Evolutionary conservation across 2,113 vertebrate genomes (phyloP).

Genomic region (Phodopus roborovskii): DNA sequence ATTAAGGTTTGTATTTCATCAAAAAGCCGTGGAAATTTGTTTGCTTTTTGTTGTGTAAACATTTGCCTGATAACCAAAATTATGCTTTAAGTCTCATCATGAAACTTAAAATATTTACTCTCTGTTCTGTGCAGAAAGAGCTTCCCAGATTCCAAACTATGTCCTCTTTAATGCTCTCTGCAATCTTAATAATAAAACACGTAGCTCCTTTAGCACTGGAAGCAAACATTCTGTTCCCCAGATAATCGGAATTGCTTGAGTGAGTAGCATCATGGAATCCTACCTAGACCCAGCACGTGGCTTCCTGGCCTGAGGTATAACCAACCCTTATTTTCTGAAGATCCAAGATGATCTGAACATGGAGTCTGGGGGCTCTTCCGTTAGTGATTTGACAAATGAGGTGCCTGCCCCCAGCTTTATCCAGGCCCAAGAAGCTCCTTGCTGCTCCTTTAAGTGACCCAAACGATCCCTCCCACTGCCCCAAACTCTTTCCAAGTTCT

Average conservation of each 20-base stretch:
- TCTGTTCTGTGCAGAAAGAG: not conserved
- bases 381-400: not conserved
- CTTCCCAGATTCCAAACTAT: slow-evolving; percentile 23
- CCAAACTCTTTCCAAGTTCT: not conserved
- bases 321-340: not conserved
- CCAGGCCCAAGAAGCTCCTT: not conserved
- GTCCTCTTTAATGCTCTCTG: not conserved
- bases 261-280: not conserved
- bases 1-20: slow-evolving; percentile 26
- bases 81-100: slow-evolving; percentile 4
- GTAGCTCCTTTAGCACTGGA: not conserved
- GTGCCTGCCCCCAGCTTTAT: not conserved
- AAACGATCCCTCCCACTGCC: not conserved
- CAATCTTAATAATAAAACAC: slow-evolving; percentile 1
- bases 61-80: not conserved
- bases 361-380: not conserved
- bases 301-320: not conserved
- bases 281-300: not conserved
- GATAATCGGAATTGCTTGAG: not conserved
- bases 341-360: not conserved
- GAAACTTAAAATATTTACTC: slow-evolving; percentile 27
- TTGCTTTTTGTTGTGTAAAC: slow-evolving; percentile 25
- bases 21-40: not conserved
- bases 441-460: not conserved
- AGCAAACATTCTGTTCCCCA: not conserved